Percentiles rank a stretch among this genome's conserved stretches.
Conservation (phyloP, 1,140 invertebrate species). For the Bombus balteatus region DNA sequence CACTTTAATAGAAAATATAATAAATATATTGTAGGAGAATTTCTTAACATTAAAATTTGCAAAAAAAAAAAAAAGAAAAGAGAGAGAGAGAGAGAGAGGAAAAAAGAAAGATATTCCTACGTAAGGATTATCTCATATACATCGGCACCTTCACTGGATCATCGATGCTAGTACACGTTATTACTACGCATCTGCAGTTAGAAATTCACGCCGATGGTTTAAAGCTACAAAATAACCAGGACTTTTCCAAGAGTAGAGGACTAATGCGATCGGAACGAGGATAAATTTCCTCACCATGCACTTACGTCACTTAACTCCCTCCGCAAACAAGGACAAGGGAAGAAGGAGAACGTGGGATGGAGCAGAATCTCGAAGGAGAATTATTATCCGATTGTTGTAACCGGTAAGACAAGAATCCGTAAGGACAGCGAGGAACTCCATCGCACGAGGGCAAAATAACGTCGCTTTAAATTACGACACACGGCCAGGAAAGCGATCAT, state of each 20-base stretch:
- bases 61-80: neutral
- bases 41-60: neutral
- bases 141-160: neutral
- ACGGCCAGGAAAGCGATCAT: conserved; percentile 40
- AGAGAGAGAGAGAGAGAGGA: too few relatives aligned
- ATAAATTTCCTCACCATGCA: conserved; percentile 10
- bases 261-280: neutral
- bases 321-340: conserved; percentile 29
- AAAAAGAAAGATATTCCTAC: neutral
- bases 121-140: too few relatives aligned
- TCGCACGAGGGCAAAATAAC: conserved; percentile 23
- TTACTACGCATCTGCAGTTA: neutral
- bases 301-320: conserved; percentile 23
- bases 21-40: neutral
- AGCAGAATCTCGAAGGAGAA: conserved; percentile 31
- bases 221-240: neutral
- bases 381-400: conserved; percentile 41
- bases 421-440: conserved; percentile 21
- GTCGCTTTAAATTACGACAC: conserved; percentile 46
- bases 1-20: neutral
- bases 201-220: neutral
- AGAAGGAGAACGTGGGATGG: conserved; percentile 23
- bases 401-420: conserved; percentile 20
- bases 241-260: neutral
- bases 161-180: neutral